Base-by-base conservation (phyloP, 2,797 vertebrate species). In the Brachyalestes nurse region DNA sequence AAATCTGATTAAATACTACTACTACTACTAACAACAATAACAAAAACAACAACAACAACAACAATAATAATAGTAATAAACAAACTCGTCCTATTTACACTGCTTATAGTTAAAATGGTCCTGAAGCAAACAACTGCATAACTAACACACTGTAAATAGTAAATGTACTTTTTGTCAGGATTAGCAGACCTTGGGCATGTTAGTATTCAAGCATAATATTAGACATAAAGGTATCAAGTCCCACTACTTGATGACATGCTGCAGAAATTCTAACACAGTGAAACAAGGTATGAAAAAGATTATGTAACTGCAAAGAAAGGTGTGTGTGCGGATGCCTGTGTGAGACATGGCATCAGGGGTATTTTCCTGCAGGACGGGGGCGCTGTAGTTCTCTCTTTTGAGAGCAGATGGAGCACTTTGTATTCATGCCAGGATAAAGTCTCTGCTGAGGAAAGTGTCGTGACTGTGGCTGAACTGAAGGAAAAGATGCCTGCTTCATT, bases 371-470 rank as follows among this genome's bases (percentile, higher is more conserved):
- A 79, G 42, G 49, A 72, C 1, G 82, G 72, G 60, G 82, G 67
- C 61, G 67, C 79, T 83, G 49, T 49, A 19, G 55, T 23, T 57
- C 38, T 74, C 19, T 53, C 7, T 16, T 62, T 55, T 61, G 17
- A 58, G 25, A 47, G 47, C 58, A 64, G 57, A 74, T 21, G 49
- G 23, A 51, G 16, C 42, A 72, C 34, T 71, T 60, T 81, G 77
- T 78, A 72, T 75, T 78, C 65, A 28, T 75, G 57, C 64, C 72
- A 81, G 53, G 65, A 64, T 62, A 84, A 81, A 75, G 66, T 55
- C 14, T 80, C 47, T 57, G 62, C 14, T 69, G 72, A 65, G 60
- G 38, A 64, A 65, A 53, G 70, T 51, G 67, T 79, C 49, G 66
- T 76, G 77, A 79, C 82, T 76, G 25, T 45, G 23, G 51, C 53